Conservation (phyloP, 2,113 vertebrate species). For the Stomatorhinus ivindoensis region DNA sequence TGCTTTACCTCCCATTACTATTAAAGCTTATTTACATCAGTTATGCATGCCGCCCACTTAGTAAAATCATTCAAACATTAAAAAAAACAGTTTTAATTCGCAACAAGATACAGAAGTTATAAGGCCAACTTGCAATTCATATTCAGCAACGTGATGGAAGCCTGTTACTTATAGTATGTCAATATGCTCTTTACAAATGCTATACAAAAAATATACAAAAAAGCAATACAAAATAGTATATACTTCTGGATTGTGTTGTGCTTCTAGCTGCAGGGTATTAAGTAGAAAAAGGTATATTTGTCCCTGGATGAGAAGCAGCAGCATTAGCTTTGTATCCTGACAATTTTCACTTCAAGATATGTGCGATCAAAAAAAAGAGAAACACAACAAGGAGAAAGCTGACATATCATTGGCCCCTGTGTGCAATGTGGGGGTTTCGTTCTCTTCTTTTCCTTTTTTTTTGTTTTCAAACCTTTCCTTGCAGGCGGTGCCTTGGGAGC, state of each 20-base stretch:
- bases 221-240: neutral
- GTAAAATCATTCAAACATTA: neutral
- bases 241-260: neutral
- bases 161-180: neutral
- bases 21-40: neutral
- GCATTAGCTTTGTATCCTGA: neutral
- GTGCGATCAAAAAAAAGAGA: neutral
- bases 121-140: neutral
- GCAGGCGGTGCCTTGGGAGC: neutral
- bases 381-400: neutral
- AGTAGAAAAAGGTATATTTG: neutral
- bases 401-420: neutral
- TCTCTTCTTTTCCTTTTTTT: neutral
- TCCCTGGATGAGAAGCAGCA: neutral
- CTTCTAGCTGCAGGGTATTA: neutral
- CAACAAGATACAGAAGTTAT: neutral
- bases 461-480: neutral
- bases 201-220: neutral
- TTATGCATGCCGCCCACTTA: neutral
- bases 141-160: neutral
- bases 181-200: neutral
- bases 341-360: neutral
- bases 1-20: neutral
- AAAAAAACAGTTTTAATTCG: neutral
- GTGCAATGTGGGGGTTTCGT: neutral